These are phyloP conservation scores for Pseudobourletiella spinata DNA, from an alignment of 1,140 invertebrate genomes.

Conservation along the genomic window DNA sequence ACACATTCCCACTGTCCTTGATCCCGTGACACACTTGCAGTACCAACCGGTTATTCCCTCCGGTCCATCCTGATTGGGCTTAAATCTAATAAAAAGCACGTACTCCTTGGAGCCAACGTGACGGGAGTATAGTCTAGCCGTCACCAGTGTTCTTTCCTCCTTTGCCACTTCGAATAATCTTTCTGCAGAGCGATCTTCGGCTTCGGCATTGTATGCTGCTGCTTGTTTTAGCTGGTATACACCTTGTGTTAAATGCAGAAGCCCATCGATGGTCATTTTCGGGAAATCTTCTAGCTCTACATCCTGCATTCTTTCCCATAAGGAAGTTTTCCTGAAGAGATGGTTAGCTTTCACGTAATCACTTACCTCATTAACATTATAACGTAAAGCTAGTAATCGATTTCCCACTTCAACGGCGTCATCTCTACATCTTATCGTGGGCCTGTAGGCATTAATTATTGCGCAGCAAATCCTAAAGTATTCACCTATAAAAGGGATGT, in stretches of 20 bases:
- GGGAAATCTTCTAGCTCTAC: not conserved
- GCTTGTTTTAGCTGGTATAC: slow-evolving; percentile 5
- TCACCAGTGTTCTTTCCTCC: not conserved
- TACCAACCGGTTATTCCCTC: slow-evolving; percentile 2
- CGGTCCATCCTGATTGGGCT: not conserved
- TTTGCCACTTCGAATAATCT: not conserved
- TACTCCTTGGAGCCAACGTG: no score
- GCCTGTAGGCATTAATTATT: slow-evolving; percentile 6
- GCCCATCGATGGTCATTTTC: not conserved
- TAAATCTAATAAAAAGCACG: not conserved
- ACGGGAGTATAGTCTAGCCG: slow-evolving; percentile 4
- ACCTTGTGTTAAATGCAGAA: not conserved
- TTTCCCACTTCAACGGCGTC: not conserved
- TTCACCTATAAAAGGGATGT: not conserved
- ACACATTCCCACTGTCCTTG: slow-evolving; percentile 12
- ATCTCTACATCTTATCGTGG: not conserved
- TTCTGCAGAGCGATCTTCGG: not conserved
- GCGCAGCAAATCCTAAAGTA: slow-evolving; percentile 10
- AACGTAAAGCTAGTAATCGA: no score
- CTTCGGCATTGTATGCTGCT: not conserved
- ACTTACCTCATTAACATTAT: no score
- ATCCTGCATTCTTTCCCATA: not conserved
- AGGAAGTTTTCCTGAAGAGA: no score
- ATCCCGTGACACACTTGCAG: slow-evolving; percentile 10
- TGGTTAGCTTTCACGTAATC: no score